Conservation (phyloP, 2,888 invertebrate genomes). For the Ophraella communa region DNA sequence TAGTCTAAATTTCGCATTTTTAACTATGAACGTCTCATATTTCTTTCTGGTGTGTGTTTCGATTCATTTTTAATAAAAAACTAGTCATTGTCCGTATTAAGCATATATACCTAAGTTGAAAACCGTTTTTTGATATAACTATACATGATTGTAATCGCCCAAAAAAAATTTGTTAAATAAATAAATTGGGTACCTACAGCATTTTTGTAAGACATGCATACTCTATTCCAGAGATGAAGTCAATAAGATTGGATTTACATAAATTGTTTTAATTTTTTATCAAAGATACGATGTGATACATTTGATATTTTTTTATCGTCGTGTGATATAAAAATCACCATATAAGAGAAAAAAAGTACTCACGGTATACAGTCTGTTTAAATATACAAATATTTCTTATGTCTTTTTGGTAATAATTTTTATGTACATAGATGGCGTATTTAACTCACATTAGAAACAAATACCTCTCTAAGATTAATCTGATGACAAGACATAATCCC, state of each 20-base stretch:
- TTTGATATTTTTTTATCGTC: background rate
- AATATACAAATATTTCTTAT: background rate
- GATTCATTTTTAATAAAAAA: slow-evolving; percentile 39
- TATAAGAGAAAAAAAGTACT: background rate
- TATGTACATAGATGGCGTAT: too few species aligned
- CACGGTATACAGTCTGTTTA: too few species aligned
- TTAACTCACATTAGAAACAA: too few species aligned
- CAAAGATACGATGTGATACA: background rate
- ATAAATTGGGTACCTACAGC: slow-evolving; percentile 15
- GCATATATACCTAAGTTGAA: slow-evolving; percentile 40
- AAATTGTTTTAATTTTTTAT: background rate
- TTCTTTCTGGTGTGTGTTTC: slow-evolving; percentile 28
- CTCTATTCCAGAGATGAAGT: slow-evolving; percentile 44
- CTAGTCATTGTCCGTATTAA: slow-evolving; percentile 48
- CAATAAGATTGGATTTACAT: background rate
- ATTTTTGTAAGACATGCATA: slow-evolving; percentile 50
- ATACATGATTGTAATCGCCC: slow-evolving; percentile 39
- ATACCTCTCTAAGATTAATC: too few species aligned
- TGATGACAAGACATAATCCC: too few species aligned
- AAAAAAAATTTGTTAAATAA: slow-evolving; percentile 9
- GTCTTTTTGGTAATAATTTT: too few species aligned
- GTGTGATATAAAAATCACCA: background rate
- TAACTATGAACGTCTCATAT: background rate
- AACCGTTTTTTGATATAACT: slow-evolving; percentile 47
- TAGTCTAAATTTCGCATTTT: background rate